Percentiles rank a stretch among this genome's conserved stretches.
phyloP scores from a whole-genome alignment of 2,113 vertebrate species.

The Ictalurus punctatus region DNA sequence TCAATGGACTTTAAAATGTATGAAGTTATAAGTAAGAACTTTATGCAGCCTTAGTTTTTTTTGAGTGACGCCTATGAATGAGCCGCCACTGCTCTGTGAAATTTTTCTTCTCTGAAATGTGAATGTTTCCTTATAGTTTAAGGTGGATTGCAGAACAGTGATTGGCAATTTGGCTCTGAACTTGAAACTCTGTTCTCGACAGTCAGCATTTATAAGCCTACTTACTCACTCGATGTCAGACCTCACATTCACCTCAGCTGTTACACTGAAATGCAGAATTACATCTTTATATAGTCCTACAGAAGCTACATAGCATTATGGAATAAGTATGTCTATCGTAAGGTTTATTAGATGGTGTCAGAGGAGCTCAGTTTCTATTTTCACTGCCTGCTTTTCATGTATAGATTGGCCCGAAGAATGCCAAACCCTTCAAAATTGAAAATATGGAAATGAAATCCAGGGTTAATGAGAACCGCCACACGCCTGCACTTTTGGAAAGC shows the following conservation, averaged over 20 bases:
- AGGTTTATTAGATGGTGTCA: background rate
- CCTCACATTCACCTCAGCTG: background rate
- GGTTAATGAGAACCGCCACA: constrained; percentile 46
- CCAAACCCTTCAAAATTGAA: constrained; percentile 1
- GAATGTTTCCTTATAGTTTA: background rate
- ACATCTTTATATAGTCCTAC: background rate
- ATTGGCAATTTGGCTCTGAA: background rate
- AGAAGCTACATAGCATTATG: background rate
- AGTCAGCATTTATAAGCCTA: background rate
- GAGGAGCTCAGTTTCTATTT: background rate
- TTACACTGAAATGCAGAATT: background rate
- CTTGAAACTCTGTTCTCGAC: background rate
- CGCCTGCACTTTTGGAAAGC: constrained; percentile 12
- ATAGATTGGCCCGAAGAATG: background rate
- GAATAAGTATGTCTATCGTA: background rate
- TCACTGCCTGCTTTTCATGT: background rate
- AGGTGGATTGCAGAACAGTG: background rate
- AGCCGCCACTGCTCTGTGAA: background rate
- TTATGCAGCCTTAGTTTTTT: background rate
- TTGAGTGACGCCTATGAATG: background rate
- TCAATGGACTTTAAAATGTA: background rate
- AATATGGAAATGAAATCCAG: constrained; percentile 49
- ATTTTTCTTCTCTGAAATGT: background rate
- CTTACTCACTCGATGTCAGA: constrained; percentile 13
- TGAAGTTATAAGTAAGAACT: background rate